phyloP scores from a whole-genome alignment of 2,888 invertebrate species.

The Synergus itoensis region DNA sequence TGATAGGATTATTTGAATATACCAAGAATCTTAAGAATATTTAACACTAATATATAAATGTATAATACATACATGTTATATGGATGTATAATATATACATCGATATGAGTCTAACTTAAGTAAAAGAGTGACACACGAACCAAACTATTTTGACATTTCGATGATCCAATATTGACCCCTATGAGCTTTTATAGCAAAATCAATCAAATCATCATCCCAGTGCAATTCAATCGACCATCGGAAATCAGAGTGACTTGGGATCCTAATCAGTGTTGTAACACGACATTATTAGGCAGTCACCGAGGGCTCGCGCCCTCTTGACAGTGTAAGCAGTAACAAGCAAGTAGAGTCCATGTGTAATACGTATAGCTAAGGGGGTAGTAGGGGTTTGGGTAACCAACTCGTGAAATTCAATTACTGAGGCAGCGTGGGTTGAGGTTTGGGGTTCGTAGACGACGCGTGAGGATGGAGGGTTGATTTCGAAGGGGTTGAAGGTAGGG shows the following conservation, averaged over 20 bases:
- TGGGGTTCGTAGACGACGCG: slow-evolving; percentile 55
- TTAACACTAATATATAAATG: too few relatives aligned
- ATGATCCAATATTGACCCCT: slow-evolving; percentile 14
- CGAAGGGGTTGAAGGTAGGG: slow-evolving; percentile 62
- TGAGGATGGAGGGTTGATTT: slow-evolving; percentile 51
- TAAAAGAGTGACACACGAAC: not conserved
- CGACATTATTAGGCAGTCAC: slow-evolving; percentile 69
- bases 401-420: slow-evolving; percentile 78
- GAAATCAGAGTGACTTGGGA: slow-evolving; percentile 58
- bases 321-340: slow-evolving; percentile 46
- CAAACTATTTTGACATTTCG: not conserved
- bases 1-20: too few relatives aligned
- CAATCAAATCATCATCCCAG: slow-evolving; percentile 31
- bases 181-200: slow-evolving; percentile 18
- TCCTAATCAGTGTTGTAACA: slow-evolving; percentile 63
- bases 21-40: too few relatives aligned
- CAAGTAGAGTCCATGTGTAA: slow-evolving; percentile 50
- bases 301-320: slow-evolving; percentile 63
- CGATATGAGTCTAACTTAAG: not conserved
- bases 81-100: too few relatives aligned
- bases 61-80: too few relatives aligned
- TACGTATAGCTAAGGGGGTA: slow-evolving; percentile 59
- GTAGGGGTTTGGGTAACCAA: slow-evolving; percentile 76
- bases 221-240: slow-evolving; percentile 31
- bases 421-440: slow-evolving; percentile 68